Evolutionary conservation across 2,113 vertebrate species (phyloP).

Genomic region (Chrysochloris asiatica): DNA sequence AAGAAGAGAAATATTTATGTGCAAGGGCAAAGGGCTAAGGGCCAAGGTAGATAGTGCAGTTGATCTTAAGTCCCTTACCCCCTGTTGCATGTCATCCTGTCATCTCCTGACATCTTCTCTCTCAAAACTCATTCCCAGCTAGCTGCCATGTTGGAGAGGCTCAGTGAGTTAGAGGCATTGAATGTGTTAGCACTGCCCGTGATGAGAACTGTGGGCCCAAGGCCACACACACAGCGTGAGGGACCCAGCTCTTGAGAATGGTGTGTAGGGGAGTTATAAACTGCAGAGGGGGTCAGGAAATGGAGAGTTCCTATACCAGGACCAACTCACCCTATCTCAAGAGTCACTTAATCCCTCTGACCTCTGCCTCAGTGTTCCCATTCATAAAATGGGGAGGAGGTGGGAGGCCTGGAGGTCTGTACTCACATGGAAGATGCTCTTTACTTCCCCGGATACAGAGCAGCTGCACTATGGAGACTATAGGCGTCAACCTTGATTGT

Average conservation of each 20-base stretch:
- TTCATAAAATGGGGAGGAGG: not conserved
- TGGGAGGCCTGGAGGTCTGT: not conserved
- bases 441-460: not conserved
- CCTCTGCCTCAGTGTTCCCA: not conserved
- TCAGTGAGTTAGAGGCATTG: not conserved
- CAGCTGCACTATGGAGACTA: not conserved
- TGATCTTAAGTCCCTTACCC: not conserved
- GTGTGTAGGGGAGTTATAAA: not conserved
- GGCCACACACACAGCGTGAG: too few relatives aligned
- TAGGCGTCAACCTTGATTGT: not conserved
- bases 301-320: too few relatives aligned
- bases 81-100: not conserved
- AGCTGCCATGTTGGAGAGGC: not conserved
- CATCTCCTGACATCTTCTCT: not conserved
- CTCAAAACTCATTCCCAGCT: not conserved
- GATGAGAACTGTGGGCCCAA: too few relatives aligned
- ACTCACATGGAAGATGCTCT: not conserved
- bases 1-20: not conserved
- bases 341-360: not conserved
- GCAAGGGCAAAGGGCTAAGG: not conserved
- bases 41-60: too few relatives aligned
- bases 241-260: not conserved
- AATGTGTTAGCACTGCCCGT: not conserved
- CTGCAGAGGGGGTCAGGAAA: not conserved
- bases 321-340: not conserved